Evolutionary conservation across 2,797 vertebrate species (phyloP), one percentile per base, ranked within the genome.

Genomic region (Chromobotia macracanthus): DNA sequence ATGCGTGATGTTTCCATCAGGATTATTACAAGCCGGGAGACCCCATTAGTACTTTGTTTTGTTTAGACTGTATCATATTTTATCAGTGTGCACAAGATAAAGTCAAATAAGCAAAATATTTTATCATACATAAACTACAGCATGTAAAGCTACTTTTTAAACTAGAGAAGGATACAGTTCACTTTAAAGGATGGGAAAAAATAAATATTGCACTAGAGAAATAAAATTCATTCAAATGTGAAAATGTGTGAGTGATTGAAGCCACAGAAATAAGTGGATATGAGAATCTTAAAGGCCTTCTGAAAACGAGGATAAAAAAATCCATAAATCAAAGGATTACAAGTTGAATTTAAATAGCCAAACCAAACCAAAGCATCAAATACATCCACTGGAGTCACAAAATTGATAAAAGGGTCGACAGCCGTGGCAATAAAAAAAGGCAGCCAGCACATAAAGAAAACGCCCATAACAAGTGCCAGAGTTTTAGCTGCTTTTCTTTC

Each of bases 341-440:
- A 84, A 38, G 77, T 81, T 8, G 85, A 84, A 65, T 85, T 86
- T 16, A 83, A 82, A n/a, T 86, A 85, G 13, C 53, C 79, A 9
- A 86, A 79, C 83, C 85, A 86, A 12, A 81, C 35, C 3, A 86
- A 51, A 12, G 64, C 72, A 73, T 86, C 81, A 77, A 84, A 85
- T 16, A 85, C 72, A 48, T 73, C 68, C 16, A 3, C 21, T 25
- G 81, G 81, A 23, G 84, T 85, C 5, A 21, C 19, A 9, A 81
- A 85, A 56, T 79, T 70, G 9, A 85, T 23, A 28, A 78, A 82
- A 23, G 83, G 77, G 5, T 82, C 67, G 8, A 83, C 23, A 6
- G 65, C 58, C n/a, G 61, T 73, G 23, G 25, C 46, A 0, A 55
- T 67, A 64, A 82, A 71, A 55, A 67, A 80, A 1, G 83, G 81